phyloP scores from a whole-genome alignment of 1,140 invertebrate species.

The Bombus waltoni region DNA sequence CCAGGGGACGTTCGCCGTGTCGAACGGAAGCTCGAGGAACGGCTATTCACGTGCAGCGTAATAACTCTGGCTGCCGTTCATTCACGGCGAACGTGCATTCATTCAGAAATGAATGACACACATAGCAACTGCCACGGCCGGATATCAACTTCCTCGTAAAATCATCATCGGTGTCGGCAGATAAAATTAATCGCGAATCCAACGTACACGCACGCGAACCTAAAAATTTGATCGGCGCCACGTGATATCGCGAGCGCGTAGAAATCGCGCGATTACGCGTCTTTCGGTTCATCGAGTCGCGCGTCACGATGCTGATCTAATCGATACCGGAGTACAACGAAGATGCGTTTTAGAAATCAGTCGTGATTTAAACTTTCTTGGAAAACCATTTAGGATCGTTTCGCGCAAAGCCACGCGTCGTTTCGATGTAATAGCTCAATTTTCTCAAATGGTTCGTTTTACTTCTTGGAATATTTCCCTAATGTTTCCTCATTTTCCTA shows the following conservation, averaged over 20 bases:
- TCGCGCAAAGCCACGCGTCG: neutral
- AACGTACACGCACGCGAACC: too few relatives aligned
- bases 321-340: neutral
- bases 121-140: slow-evolving; percentile 20
- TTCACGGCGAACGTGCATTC: slow-evolving; percentile 43
- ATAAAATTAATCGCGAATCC: slow-evolving; percentile 39
- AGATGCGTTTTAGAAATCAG: neutral
- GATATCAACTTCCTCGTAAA: slow-evolving; percentile 51
- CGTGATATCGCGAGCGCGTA: slow-evolving; percentile 3
- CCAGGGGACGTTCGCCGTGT: neutral
- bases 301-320: too few relatives aligned
- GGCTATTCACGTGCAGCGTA: slow-evolving; percentile 27
- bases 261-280: slow-evolving; percentile 19
- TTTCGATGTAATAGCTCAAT: neutral
- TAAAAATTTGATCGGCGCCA: neutral
- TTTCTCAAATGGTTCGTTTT: neutral
- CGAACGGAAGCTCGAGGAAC: slow-evolving; percentile 21
- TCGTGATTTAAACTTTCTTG: neutral
- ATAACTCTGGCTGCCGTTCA: slow-evolving; percentile 33
- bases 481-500: too few relatives aligned
- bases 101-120: slow-evolving; percentile 54
- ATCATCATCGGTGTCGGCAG: slow-evolving; percentile 40
- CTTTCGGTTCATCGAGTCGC: slow-evolving; percentile 23
- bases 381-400: neutral
- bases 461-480: neutral